phyloP scores from a whole-genome alignment of 2,113 vertebrate species.

The Todiramphus saurophagus region DNA sequence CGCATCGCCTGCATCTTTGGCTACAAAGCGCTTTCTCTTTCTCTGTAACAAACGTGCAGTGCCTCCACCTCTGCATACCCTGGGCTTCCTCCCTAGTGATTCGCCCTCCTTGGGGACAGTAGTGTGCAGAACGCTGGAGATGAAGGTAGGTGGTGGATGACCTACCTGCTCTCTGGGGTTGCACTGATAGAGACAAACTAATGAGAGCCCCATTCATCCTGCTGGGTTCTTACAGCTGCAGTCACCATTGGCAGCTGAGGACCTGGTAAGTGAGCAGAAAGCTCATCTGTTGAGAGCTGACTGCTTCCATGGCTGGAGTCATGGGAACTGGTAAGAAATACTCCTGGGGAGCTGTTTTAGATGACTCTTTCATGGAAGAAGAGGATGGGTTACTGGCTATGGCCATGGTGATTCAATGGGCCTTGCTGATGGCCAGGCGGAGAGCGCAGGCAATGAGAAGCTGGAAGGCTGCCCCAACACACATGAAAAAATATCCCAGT shows the following conservation, averaged over 20 bases:
- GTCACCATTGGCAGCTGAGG: not conserved
- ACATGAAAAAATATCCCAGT: accelerated
- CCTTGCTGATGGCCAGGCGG: not conserved
- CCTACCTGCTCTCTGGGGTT: not conserved
- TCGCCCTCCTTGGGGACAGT: not conserved
- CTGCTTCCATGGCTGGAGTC: not conserved
- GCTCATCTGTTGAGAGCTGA: not conserved
- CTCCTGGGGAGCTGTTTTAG: not conserved
- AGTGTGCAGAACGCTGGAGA: not conserved
- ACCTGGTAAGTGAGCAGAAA: not conserved
- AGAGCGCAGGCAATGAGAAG: not conserved
- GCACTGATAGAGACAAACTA: not conserved
- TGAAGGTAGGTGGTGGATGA: not conserved
- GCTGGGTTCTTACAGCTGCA: not conserved
- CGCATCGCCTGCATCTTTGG: not conserved
- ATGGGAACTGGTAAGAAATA: not conserved
- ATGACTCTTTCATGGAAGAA: not conserved
- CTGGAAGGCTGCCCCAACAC: not conserved
- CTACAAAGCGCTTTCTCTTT: accelerated
- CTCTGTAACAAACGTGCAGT: accelerated
- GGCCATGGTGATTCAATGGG: not conserved
- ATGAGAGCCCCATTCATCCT: not conserved
- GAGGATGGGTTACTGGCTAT: not conserved
- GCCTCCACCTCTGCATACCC: not conserved
- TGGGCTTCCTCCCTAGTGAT: not conserved